Evolutionary conservation across 92 coral and sea anemone species (phyloP), one percentile per base, ranked within the genome.

Genomic region (Epizoanthus illoricatus): DNA sequence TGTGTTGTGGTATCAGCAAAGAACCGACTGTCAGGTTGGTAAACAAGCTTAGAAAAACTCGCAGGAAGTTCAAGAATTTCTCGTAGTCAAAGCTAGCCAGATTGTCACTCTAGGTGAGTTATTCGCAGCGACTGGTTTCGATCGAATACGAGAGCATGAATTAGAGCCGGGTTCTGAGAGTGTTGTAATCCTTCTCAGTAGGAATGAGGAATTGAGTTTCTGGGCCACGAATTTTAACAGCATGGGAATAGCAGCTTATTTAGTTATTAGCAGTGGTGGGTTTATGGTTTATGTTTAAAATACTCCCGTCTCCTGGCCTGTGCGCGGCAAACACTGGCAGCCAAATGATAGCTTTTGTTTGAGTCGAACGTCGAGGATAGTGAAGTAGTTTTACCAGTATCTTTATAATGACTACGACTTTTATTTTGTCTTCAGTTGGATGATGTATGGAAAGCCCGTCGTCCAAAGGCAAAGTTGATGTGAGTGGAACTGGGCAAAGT

Each of bases 41-140:
- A 78, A 78, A 78, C 82, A 78, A 41, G 19, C 45, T 41, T 78
- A 78, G 71, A 78, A 43, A 63, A 70, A 63, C 49, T 78, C 82
- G 60, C 82, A 78, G 82, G 82, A 78, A 78, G 82, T 78, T 63
- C 52, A 78, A 78, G 82, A 78, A 78, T 78, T 78, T 62, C 15
- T 63, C 42, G 24, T 63, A 64, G 71, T 62, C 82, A 78, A 78
- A 78, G 82, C 71, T 63, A 20, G 16, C 54, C 39, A 21, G 82
- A 63, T 43, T 54, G 71, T 18, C 59, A 39, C 68, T 45, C 67
- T 42, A 12, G 49, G 20, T 78, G 21, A 43, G 57, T 42, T 20
- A 21, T 62, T 78, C 36, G 36, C 33, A 20, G 42, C 28, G 33
- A 21, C 47, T 24, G 47, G 18, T 78, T 78, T 64, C 12, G 71